Base-by-base conservation (phyloP, 2,888 invertebrate species). In the Pomacea canaliculata region DNA sequence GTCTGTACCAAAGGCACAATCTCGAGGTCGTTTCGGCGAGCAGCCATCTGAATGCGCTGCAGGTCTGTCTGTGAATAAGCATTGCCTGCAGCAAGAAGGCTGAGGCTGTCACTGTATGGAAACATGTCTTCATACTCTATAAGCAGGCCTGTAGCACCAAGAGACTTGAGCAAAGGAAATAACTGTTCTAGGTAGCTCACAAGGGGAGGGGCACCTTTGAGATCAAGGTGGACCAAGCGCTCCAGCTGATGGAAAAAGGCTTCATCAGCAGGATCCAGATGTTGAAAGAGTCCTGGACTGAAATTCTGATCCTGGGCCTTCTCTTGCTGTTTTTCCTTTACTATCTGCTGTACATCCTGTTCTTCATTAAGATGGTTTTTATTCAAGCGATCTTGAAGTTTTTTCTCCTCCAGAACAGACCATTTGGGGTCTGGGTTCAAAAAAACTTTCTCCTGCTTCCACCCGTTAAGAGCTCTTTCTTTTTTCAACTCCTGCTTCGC, bases 51-150 rank as follows among this genome's bases (percentile, higher is more conserved):
- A 73, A 96, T 93, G 83, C 93, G 92, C 49, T 78, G 60, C 63
- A 91, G 83, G 46, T 88, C 86, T 23, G 75, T 60, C 60, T 27
- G 37, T 13, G 80, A 77, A 74, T 81, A 84, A 8, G 82, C 77
- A 73, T 80, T 80, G 27, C 66, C 90, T 7, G 94, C 94, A 68
- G 93, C 92, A 62, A 95, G 90, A 82, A 93, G 93, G 51, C 88
- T 89, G 18, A 95, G 89, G 19, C 84, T 81, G 9, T 93, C 94
- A 46, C 92, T 89, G 88, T 94, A 96, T 0, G 96, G 96, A 90
- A 96, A 96, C 95, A 95, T 95, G 84, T 96, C 96, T 89, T 96
- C 96, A 87, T 96, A 96, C 87, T 96, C 96, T 60, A 96, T 92
- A 1, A 96, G 91, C 18, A 96, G 87, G 0, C 95, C 95, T 46